Percentiles rank a stretch among this genome's conserved stretches.
Conservation (phyloP, 2,797 vertebrate genomes). For the Oreonectes daqikongensis region DNA sequence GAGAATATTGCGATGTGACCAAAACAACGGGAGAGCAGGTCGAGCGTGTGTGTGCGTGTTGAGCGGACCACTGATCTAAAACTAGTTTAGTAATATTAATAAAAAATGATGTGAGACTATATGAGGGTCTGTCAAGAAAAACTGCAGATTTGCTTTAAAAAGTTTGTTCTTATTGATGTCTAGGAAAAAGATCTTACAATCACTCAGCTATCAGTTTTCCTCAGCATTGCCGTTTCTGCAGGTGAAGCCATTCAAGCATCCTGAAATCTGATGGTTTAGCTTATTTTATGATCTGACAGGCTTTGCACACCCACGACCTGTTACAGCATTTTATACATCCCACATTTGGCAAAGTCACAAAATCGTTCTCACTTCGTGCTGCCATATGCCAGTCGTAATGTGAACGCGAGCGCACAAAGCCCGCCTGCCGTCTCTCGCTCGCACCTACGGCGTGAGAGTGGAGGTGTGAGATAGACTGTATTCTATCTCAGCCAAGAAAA, state of each 20-base stretch:
- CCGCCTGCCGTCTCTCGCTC: background rate
- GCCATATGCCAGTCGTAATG: slow-evolving; percentile 25
- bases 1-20: background rate
- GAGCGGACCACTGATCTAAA: background rate
- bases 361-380: background rate
- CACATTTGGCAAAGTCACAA: slow-evolving; percentile 23
- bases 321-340: slow-evolving; percentile 1
- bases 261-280: slow-evolving; percentile 3
- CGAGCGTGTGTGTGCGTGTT: background rate
- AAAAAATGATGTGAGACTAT: background rate
- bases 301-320: slow-evolving; percentile 21
- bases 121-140: too few species aligned
- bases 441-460: background rate
- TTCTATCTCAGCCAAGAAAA: background rate
- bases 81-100: background rate
- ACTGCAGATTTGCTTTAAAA: too few species aligned
- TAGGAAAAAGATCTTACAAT: background rate
- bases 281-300: slow-evolving; percentile 12
- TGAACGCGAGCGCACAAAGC: background rate
- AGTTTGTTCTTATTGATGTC: background rate
- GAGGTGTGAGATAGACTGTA: background rate
- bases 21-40: background rate
- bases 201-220: background rate
- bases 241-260: background rate
- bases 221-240: slow-evolving; percentile 2